Conservation (phyloP, 2,113 vertebrate genomes). For the Myrmecobius fasciatus region DNA sequence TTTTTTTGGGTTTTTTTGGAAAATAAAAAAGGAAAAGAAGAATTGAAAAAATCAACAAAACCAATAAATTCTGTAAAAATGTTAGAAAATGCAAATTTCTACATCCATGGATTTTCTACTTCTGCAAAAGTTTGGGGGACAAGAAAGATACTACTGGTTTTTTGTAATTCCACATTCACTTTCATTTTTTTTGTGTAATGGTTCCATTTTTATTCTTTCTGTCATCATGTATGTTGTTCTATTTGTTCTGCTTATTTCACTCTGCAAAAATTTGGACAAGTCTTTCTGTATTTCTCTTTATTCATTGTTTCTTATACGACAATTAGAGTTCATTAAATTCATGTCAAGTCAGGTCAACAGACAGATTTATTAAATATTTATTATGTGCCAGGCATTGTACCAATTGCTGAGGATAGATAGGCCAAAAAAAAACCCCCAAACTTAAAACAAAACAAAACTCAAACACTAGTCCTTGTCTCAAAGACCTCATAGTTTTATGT, state of each 20-base stretch:
- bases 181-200: background rate
- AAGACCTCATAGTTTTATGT: background rate
- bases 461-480: background rate
- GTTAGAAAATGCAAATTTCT: background rate
- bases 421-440: background rate
- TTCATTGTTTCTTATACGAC: background rate
- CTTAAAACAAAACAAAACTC: too few relatives aligned
- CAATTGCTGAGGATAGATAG: background rate
- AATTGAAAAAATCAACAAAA: background rate
- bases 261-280: background rate
- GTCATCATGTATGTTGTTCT: background rate
- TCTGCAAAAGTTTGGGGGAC: background rate
- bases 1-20: background rate
- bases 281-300: background rate
- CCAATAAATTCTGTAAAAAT: background rate
- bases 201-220: background rate
- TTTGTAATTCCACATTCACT: background rate
- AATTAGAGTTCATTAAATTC: background rate
- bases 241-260: background rate
- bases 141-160: background rate
- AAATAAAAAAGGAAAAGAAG: background rate
- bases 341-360: background rate
- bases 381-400: background rate
- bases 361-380: background rate
- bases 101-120: background rate